Percentiles rank a stretch among this genome's conserved stretches.
phyloP scores from a whole-genome alignment of 2,888 invertebrate genomes.

The Caenorhabditis sulstoni region DNA sequence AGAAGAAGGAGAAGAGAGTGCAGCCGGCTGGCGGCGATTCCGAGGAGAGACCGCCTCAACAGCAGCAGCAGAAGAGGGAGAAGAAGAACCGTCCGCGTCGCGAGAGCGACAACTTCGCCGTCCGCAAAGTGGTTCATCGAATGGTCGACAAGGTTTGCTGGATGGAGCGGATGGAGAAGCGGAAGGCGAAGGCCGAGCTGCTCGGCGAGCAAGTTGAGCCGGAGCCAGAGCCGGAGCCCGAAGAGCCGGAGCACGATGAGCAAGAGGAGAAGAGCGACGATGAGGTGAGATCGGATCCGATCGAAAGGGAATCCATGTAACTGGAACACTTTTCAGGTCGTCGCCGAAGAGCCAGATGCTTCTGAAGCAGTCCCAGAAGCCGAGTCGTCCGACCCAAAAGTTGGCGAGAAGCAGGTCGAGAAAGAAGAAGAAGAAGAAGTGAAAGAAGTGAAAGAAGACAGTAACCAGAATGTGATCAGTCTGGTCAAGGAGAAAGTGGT shows the following conservation, averaged over 20 bases:
- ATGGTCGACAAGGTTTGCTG: constrained; percentile 57
- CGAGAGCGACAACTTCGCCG: constrained; percentile 61
- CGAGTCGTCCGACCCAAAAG: too few species aligned
- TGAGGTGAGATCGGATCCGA: constrained; percentile 23
- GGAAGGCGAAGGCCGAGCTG: constrained; percentile 45
- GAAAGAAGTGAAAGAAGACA: constrained; percentile 51
- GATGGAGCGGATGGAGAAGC: constrained; percentile 57
- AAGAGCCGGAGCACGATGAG: constrained; percentile 29
- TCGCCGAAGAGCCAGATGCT: background rate
- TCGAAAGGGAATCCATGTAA: too few species aligned
- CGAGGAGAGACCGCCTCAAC: too few species aligned
- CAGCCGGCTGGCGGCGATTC: constrained; percentile 25
- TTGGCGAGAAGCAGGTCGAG: too few species aligned
- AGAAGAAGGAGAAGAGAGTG: constrained; percentile 17
- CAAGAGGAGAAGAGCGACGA: constrained; percentile 26
- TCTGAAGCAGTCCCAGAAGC: constrained; percentile 14
- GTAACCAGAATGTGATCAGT: constrained; percentile 65
- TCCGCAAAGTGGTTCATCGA: constrained; percentile 50
- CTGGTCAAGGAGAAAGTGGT: constrained; percentile 55
- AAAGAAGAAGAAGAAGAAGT: constrained; percentile 10
- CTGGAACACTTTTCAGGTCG: too few species aligned
- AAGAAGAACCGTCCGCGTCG: constrained; percentile 37
- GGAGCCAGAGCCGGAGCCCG: constrained; percentile 6
- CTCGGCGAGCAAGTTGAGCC: constrained; percentile 28
- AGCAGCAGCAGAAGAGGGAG: constrained; percentile 30